Evolutionary conservation across 1,140 invertebrate species (phyloP).

Genomic region (Psix sp.): DNA sequence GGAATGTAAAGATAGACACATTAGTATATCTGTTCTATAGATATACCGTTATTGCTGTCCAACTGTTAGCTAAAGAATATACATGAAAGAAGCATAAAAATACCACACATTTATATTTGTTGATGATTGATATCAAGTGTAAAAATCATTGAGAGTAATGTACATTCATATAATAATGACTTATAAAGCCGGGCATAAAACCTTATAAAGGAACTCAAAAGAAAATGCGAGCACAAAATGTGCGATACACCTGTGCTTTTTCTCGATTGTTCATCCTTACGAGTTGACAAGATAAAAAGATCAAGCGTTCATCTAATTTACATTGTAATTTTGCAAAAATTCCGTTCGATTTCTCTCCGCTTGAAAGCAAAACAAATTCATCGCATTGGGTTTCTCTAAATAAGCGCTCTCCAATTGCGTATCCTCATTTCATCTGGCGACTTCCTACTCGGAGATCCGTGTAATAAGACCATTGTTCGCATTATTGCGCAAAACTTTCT

Average conservation of each 20-base stretch:
- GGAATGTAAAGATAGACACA: neutral
- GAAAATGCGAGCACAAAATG: neutral
- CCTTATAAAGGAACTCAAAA: too few species aligned
- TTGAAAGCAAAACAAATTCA: constrained; percentile 50
- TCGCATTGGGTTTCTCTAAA: constrained; percentile 48
- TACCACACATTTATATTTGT: too few species aligned
- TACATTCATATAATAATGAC: too few species aligned
- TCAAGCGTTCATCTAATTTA: constrained; percentile 1
- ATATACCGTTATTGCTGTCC: too few species aligned
- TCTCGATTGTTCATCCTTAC: neutral
- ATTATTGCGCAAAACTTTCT: constrained; percentile 62
- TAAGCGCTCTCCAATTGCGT: constrained; percentile 51
- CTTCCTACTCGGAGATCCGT: constrained; percentile 58
- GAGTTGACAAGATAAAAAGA: constrained; percentile 1
- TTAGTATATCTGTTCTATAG: too few species aligned
- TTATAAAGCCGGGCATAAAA: too few species aligned
- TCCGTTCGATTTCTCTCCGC: constrained; percentile 23
- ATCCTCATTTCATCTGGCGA: constrained; percentile 55
- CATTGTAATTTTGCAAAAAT: constrained; percentile 13
- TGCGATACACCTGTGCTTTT: too few species aligned
- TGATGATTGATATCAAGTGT: too few species aligned
- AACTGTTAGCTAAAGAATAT: too few species aligned
- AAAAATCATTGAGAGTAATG: too few species aligned
- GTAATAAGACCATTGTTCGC: constrained; percentile 66
- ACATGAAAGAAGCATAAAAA: too few species aligned